These are phyloP conservation scores for Montipora capricornis DNA, from an alignment of 64 coral and sea anemone species.

Conservation along the genomic window DNA sequence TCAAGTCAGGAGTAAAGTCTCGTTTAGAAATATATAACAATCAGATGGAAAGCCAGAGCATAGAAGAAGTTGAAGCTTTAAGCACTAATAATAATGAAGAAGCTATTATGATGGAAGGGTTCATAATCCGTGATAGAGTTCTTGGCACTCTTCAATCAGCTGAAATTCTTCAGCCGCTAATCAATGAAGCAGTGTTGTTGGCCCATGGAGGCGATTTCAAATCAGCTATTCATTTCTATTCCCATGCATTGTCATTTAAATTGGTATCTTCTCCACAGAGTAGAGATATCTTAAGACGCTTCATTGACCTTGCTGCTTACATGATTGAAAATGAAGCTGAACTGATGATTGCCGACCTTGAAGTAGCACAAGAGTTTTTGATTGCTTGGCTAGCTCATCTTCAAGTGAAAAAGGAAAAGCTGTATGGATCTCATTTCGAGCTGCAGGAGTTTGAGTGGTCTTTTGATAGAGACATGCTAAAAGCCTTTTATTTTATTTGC, in stretches of 20 bases:
- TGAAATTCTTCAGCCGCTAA: conserved; percentile 22
- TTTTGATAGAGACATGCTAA: conserved; percentile 55
- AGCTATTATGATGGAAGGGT: conserved; percentile 59
- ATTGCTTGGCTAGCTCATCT: background rate
- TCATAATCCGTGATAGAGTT: conserved; percentile 67
- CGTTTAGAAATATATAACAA: conserved; percentile 35
- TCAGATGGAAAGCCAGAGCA: conserved; percentile 55
- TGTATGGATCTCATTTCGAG: conserved; percentile 4
- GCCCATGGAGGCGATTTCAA: background rate
- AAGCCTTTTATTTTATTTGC: conserved; percentile 73
- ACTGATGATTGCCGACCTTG: conserved; percentile 12
- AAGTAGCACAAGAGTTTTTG: conserved; percentile 9
- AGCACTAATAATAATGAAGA: conserved; percentile 9
- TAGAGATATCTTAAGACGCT: conserved; percentile 1
- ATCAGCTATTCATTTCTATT: background rate
- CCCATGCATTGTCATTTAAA: conserved; percentile 32
- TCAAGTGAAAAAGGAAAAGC: background rate
- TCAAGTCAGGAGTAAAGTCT: background rate
- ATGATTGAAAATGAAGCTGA: conserved; percentile 35
- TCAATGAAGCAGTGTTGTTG: conserved; percentile 22
- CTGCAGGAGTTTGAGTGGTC: conserved; percentile 14
- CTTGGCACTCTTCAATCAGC: conserved; percentile 17
- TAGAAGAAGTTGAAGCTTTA: conserved; percentile 55
- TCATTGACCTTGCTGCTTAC: conserved; percentile 13
- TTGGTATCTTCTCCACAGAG: background rate